Base-by-base conservation (phyloP, 2,113 vertebrate species). In the Stictonetta naevosa region DNA sequence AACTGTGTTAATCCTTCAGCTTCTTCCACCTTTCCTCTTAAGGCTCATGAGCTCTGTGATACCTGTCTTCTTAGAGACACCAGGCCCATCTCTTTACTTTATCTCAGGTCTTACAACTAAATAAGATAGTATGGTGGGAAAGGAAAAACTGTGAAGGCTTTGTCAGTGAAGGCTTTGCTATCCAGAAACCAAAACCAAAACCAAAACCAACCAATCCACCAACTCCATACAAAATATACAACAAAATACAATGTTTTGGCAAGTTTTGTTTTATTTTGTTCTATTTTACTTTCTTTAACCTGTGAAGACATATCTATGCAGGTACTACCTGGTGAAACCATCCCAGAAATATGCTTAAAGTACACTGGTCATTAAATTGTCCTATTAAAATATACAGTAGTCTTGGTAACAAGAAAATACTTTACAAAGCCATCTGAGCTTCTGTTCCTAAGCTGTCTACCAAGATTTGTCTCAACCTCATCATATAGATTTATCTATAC, bases 241-340 rank as follows among this genome's bases (percentile, higher is more conserved):
- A 19, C 5, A 67, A 52, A 0, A 3, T 22, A 26, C 13, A 13
- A 33, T 8, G 2, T 23, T 79, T 75, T 55, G 9, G 1, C 40
- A 13, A 1, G 28, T 0, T 12, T 58, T 55, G 26, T 34, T 74
- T 56, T 53, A 2, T 44, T 79, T 63, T 38, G 60, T 63, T 40
- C 40, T 33, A 5, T 33, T 38, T 38, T 63, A 38, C 36, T 62
- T 62, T 52, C 33, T 44, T 72, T 82, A 46, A 38, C 3, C 4
- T 38, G 15, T 46, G 38, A 87, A 84, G 28, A 64, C 29, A 60
- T 23, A 68, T 1, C 5, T 33, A 10, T 19, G 11, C 48, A 33
- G 8, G 18, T 48, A 8, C 1, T 86, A 11, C 0, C 1, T 55
- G n/a, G 11, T 59, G 31, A 71, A 4, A 28, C 0, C 17, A 11